phyloP scores from a whole-genome alignment of 1,140 invertebrate genomes.

The Zaprionus gabonicus region DNA sequence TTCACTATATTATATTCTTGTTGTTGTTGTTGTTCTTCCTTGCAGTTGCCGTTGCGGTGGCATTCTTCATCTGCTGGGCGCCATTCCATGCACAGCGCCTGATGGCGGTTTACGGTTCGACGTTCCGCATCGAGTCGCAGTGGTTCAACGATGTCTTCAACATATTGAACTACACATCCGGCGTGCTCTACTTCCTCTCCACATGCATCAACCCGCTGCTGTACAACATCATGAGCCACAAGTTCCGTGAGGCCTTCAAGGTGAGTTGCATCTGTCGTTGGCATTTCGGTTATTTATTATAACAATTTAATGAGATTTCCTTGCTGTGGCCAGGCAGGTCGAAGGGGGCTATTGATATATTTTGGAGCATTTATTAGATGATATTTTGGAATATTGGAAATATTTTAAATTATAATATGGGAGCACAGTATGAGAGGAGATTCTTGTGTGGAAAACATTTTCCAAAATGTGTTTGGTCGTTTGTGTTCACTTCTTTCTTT shows the following conservation, averaged over 20 bases:
- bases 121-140: conserved; percentile 76
- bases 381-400: neutral
- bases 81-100: conserved; percentile 96
- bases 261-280: conserved; percentile 83
- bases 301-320: neutral
- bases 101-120: conserved; percentile 88
- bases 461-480: neutral
- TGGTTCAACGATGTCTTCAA: conserved; percentile 86
- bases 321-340: neutral
- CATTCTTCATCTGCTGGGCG: conserved; percentile 98
- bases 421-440: neutral
- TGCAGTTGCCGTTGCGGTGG: conserved; percentile 96
- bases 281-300: neutral
- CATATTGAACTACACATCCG: conserved; percentile 88
- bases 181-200: conserved; percentile 90
- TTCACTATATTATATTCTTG: neutral
- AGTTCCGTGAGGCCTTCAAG: conserved; percentile 93
- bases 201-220: conserved; percentile 93
- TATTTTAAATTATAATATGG: neutral
- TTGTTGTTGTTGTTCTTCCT: conserved; percentile 19
- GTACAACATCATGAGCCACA: conserved; percentile 95
- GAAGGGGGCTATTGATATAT: neutral
- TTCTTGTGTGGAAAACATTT: neutral
- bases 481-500: neutral
- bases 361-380: neutral